These are phyloP conservation scores for Trichosurus vulpecula DNA, from an alignment of 2,797 vertebrate species.

Conservation along the genomic window DNA sequence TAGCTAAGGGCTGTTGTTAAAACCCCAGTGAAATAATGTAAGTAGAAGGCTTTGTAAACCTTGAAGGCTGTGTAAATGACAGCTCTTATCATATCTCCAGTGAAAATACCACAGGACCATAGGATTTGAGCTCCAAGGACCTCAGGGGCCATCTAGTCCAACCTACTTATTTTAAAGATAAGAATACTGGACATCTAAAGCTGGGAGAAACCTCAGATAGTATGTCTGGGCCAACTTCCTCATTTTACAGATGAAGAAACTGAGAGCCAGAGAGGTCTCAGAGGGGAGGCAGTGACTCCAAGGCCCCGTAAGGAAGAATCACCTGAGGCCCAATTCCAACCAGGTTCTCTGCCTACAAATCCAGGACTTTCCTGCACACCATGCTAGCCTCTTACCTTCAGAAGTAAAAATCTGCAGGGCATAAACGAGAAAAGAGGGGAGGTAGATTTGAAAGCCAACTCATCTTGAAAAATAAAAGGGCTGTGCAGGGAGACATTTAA, in stretches of 20 bases:
- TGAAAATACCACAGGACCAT: background rate
- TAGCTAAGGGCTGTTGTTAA: background rate
- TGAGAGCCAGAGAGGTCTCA: background rate
- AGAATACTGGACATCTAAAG: background rate
- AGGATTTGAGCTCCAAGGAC: background rate
- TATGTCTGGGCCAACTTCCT: background rate
- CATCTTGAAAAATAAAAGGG: background rate
- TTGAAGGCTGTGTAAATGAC: background rate
- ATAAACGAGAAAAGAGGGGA: background rate
- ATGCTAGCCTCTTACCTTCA: background rate
- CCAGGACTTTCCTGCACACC: background rate
- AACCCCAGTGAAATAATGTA: background rate
- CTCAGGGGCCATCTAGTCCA: background rate
- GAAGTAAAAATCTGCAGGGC: background rate
- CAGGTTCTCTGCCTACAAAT: too few species aligned
- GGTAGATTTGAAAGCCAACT: background rate
- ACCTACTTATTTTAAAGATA: background rate
- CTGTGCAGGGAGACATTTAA: background rate
- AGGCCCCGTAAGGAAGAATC: background rate
- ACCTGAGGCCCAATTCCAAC: rapidly evolving
- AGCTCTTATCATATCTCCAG: background rate
- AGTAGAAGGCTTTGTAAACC: background rate
- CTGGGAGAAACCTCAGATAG: background rate
- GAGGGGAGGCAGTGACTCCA: background rate
- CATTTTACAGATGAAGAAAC: background rate